Conservation (phyloP, 2,888 invertebrate species). For the Tipula helvola region DNA sequence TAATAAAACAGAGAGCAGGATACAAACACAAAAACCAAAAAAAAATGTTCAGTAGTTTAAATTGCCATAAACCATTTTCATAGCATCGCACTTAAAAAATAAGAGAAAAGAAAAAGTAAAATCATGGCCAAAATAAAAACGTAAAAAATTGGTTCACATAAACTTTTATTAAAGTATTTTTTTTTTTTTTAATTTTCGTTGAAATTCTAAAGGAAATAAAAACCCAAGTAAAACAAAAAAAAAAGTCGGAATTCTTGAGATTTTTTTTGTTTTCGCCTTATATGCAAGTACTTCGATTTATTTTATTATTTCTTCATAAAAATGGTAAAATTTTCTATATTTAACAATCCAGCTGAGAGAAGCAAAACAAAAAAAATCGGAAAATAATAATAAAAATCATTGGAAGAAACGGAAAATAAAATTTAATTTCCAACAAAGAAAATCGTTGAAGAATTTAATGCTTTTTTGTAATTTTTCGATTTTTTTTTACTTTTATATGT, state of each 20-base stretch:
- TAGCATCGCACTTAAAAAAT: background rate
- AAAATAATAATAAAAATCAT: background rate
- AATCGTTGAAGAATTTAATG: background rate
- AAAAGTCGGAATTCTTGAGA: background rate
- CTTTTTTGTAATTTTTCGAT: background rate
- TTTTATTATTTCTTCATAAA: background rate
- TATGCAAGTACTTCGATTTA: background rate
- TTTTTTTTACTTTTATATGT: background rate
- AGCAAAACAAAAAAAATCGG: background rate
- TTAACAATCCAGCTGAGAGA: background rate
- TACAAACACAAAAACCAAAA: background rate
- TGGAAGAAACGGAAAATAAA: background rate
- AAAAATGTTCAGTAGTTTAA: background rate
- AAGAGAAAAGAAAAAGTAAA: background rate
- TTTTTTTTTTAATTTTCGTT: background rate
- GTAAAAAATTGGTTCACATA: background rate
- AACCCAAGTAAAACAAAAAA: background rate
- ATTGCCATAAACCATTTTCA: conserved; percentile 4
- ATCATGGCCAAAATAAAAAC: background rate
- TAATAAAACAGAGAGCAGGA: background rate
- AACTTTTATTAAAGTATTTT: conserved; percentile 9
- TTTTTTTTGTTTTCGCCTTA: background rate
- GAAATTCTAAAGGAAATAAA: conserved; percentile 4
- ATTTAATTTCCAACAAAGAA: background rate
- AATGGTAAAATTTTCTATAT: background rate